Evolutionary conservation across 1,140 invertebrate species (phyloP), one percentile per base, ranked within the genome.

Genomic region (Limonius californicus): DNA sequence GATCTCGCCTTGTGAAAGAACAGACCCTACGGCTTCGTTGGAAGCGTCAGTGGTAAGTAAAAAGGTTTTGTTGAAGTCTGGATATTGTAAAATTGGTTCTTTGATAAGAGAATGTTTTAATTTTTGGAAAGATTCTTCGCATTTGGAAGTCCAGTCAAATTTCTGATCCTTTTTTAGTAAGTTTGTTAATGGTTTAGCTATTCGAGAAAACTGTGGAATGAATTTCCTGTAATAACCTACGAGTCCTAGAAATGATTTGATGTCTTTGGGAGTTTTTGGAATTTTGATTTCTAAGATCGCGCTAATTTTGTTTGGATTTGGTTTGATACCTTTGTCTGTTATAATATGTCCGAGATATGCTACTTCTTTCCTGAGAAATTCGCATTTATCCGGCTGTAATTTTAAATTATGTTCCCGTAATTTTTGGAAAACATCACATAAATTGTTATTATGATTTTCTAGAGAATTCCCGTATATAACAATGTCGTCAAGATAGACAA

Each of bases 261-360:
- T 62, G 47, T 73, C 54, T 0, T 58, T 64, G 57, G 8, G 62
- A 50, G 56, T 70, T 59, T 45, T 61, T 9, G 70, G 71, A 16
- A 16, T 55, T 39, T 64, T 66, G 45, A 68, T 74, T 14, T 69
- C 66, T 56, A 62, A 7, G 3, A 75, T 35, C 16, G 54, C 42
- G 42, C 4, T 6, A 42, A 76, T 54, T 66, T 78, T 78, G 0
- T 66, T 56, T 16, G 70, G 72, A 57, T 77, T 68, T 9, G 72
- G 69, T 30, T 62, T 54, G 0, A 79, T 70, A 8, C 76, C 76
- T 27, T 73, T 35, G 3, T 61, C 55, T 1, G 68, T 65, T 7
- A 79, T 64, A 0, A 72, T 54, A 61, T 76, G 72, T 7, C 76
- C 75, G 16, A 78, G 59, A 61, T 76, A 73, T 9, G 61, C 30